These are phyloP conservation scores for Sardina pilchardus DNA, from an alignment of 2,113 vertebrate genomes.

Conservation along the genomic window DNA sequence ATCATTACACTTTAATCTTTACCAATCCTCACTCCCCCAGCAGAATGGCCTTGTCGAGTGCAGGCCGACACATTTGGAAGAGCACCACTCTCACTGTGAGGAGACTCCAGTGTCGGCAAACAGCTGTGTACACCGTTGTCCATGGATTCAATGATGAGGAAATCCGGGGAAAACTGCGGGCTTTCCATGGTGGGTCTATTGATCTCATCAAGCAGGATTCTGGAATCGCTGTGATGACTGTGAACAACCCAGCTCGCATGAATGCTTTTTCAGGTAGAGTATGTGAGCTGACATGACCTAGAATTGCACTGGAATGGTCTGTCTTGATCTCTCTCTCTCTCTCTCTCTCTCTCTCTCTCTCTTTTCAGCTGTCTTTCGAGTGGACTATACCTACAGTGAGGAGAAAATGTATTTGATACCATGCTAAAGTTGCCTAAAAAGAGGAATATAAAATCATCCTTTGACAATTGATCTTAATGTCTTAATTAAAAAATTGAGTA, in stretches of 20 bases:
- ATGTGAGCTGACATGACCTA: neutral
- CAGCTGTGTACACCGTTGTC: constrained; percentile 67
- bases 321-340: neutral
- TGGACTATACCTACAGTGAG: neutral
- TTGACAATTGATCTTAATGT: no score
- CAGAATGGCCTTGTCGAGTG: constrained; percentile 76
- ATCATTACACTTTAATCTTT: neutral
- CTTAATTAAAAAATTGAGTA: no score
- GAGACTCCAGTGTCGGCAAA: constrained; percentile 60
- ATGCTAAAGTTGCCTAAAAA: no score
- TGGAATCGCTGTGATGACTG: constrained; percentile 84
- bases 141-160: constrained; percentile 75
- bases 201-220: constrained; percentile 79
- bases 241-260: constrained; percentile 87
- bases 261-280: constrained; percentile 91
- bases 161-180: constrained; percentile 76
- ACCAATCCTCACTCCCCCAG: constrained; percentile 32
- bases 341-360: no score
- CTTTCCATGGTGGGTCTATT: constrained; percentile 85
- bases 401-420: no score
- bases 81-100: constrained; percentile 49
- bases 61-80: constrained; percentile 62
- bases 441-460: no score
- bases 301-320: neutral
- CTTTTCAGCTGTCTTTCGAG: neutral